phyloP scores from a whole-genome alignment of 2,113 vertebrate species.

The Coturnix japonica region DNA sequence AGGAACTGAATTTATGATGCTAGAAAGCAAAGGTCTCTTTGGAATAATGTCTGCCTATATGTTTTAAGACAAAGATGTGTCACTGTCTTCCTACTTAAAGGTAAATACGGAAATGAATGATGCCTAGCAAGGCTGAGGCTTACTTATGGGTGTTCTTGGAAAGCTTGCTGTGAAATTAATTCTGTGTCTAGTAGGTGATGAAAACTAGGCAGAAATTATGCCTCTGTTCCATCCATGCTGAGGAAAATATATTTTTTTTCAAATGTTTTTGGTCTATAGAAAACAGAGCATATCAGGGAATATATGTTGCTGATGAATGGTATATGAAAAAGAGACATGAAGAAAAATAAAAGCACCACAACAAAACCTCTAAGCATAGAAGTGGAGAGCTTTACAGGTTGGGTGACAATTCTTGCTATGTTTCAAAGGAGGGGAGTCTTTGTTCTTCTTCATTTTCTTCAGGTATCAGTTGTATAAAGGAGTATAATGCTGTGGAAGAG shows the following conservation, averaged over 20 bases:
- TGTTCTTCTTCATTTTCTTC: neutral
- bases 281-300: neutral
- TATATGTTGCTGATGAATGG: neutral
- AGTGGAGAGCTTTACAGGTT: neutral
- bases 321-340: neutral
- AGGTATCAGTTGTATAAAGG: neutral
- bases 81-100: neutral
- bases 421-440: neutral
- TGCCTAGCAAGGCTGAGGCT: neutral
- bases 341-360: neutral
- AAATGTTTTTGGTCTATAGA: neutral
- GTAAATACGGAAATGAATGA: neutral
- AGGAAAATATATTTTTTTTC: neutral
- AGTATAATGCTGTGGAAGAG: neutral
- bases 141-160: neutral
- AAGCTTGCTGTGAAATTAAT: neutral
- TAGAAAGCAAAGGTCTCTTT: neutral
- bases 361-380: neutral
- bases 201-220: neutral
- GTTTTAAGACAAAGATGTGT: neutral
- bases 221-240: neutral
- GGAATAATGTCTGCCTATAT: rapidly evolving
- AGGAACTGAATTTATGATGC: neutral
- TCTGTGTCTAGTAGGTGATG: neutral
- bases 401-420: neutral